Percentiles rank a stretch among this genome's conserved stretches.
Evolutionary conservation across 2,113 vertebrate genomes (phyloP).

Genomic region (Delphinus delphis): DNA sequence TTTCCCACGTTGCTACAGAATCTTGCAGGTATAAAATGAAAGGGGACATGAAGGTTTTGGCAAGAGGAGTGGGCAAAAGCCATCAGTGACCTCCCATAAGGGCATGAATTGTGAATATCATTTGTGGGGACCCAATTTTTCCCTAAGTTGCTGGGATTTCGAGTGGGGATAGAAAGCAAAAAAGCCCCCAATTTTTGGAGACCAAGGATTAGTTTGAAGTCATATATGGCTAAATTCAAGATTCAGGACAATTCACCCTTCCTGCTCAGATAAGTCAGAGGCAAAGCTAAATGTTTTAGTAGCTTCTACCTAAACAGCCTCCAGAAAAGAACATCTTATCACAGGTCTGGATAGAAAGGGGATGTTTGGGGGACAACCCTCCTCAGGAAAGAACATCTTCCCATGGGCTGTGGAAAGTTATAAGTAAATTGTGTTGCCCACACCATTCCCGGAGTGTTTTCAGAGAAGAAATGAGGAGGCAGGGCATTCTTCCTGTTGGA

Average conservation of each 20-base stretch:
- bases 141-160: not conserved
- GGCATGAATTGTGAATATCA: not conserved
- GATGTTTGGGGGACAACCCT: not conserved
- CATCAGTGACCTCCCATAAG: not conserved
- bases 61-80: not conserved
- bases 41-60: not conserved
- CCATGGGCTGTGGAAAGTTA: not conserved
- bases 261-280: not conserved
- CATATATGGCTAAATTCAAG: not conserved
- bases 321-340: conserved; percentile 31
- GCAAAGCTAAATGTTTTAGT: not conserved
- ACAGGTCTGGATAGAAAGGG: not conserved
- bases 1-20: not conserved
- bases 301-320: not conserved
- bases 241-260: not conserved
- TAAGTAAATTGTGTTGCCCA: not conserved
- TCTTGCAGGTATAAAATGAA: conserved; percentile 15
- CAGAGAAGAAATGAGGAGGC: not conserved
- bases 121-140: not conserved
- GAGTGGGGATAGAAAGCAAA: not conserved
- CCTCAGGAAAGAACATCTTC: conserved; percentile 32
- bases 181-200: not conserved
- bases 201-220: not conserved
- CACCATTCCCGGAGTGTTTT: not conserved
- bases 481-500: not conserved